These are phyloP conservation scores for Bombycilla garrulus DNA, from an alignment of 2,113 vertebrate species.

Conservation along the genomic window DNA sequence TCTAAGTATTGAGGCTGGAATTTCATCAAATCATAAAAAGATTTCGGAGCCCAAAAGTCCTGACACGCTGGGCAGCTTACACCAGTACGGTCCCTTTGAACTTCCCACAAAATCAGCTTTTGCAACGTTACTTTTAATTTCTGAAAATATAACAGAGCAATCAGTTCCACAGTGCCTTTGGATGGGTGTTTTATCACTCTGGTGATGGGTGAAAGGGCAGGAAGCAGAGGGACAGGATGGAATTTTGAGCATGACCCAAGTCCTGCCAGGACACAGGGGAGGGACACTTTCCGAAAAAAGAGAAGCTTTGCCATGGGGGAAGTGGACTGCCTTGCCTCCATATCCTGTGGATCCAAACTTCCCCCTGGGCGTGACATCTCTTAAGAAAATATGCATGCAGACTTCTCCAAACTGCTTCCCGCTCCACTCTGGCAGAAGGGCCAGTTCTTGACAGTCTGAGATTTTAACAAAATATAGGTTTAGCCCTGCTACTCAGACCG, in stretches of 20 bases:
- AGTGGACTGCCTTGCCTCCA: constrained; percentile 42
- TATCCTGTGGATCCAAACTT: constrained; percentile 66
- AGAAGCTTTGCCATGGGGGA: constrained; percentile 62
- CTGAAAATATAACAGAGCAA: not conserved
- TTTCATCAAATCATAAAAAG: not conserved
- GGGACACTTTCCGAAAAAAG: constrained; percentile 11
- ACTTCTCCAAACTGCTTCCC: constrained; percentile 46
- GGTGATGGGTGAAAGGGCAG: constrained; percentile 67
- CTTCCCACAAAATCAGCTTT: not conserved
- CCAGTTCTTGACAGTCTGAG: not conserved
- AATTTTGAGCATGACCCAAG: constrained; percentile 50
- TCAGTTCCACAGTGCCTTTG: not conserved
- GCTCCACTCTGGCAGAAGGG: not conserved
- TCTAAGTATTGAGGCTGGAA: not conserved
- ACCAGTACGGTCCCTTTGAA: not conserved
- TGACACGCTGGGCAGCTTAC: not conserved
- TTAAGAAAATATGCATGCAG: constrained; percentile 36
- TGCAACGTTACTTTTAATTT: constrained; percentile 43
- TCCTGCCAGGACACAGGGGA: constrained; percentile 49
- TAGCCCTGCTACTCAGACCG: not conserved
- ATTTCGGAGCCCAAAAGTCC: not conserved
- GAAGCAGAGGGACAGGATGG: constrained; percentile 68
- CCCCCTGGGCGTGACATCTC: constrained; percentile 39
- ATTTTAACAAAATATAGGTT: not conserved
- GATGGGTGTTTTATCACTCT: not conserved